Evolutionary conservation across 2,113 vertebrate genomes (phyloP).

Genomic region (Tinamus guttatus): DNA sequence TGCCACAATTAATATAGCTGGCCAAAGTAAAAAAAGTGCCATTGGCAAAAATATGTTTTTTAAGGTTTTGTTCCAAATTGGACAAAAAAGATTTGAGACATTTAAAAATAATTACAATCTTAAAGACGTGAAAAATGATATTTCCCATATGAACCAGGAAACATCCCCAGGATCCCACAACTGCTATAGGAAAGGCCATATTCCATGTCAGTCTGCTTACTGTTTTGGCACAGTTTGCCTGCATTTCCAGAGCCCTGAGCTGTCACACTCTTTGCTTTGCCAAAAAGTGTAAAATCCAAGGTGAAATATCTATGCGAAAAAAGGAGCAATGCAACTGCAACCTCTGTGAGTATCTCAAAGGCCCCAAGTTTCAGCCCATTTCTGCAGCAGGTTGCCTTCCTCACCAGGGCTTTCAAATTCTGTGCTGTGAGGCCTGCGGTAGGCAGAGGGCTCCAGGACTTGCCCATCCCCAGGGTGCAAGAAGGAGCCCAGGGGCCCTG

Average conservation of each 20-base stretch:
- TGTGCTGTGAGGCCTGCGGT: not conserved
- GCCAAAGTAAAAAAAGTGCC: not conserved
- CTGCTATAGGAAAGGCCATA: not conserved
- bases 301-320: not conserved
- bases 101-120: not conserved
- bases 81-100: not conserved
- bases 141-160: not conserved
- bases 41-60: not conserved
- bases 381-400: accelerated
- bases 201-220: not conserved
- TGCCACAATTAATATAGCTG: not conserved
- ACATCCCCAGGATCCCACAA: not conserved
- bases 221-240: not conserved
- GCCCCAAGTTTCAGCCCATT: not conserved
- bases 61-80: not conserved
- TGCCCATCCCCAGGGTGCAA: not conserved
- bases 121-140: not conserved
- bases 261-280: not conserved
- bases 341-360: not conserved
- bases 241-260: not conserved
- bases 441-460: not conserved
- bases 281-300: not conserved
- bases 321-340: not conserved
- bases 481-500: not conserved
- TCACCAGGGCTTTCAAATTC: not conserved